phyloP scores from a whole-genome alignment of 2,113 vertebrate genomes.

The Hymenochirus boettgeri region DNA sequence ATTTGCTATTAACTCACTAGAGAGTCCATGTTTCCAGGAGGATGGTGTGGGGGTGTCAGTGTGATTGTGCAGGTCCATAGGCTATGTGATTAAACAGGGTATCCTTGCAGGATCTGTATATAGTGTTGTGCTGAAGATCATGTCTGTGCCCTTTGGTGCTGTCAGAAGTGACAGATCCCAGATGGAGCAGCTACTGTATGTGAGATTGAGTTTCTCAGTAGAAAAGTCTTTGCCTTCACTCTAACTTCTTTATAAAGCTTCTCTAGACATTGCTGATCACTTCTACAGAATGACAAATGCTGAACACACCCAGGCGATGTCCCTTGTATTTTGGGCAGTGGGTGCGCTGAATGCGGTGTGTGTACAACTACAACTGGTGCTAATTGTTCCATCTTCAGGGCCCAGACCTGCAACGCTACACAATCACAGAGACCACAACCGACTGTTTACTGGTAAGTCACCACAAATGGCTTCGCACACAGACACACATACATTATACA shows the following conservation, averaged over 20 bases:
- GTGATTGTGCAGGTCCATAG: slow-evolving; percentile 42
- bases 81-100: slow-evolving; percentile 61
- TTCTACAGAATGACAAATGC: slow-evolving; percentile 48
- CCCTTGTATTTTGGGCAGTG: neutral
- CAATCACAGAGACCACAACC: no score
- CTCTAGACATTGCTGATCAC: slow-evolving; percentile 64
- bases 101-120: slow-evolving; percentile 61
- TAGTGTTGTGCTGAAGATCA: slow-evolving; percentile 69
- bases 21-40: no score
- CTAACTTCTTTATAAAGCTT: slow-evolving; percentile 74
- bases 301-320: neutral
- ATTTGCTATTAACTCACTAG: no score
- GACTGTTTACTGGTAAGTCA: no score
- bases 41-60: slow-evolving; percentile 14
- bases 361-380: no score
- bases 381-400: no score
- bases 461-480: no score
- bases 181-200: slow-evolving; percentile 84
- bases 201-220: slow-evolving; percentile 84
- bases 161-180: slow-evolving; percentile 86
- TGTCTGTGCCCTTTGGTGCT: slow-evolving; percentile 75
- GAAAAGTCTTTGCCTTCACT: slow-evolving; percentile 63
- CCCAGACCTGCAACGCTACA: no score
- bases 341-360: no score
- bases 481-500: no score